These are phyloP conservation scores for Gambusia affinis DNA, from an alignment of 2,113 vertebrate genomes.

Conservation along the genomic window DNA sequence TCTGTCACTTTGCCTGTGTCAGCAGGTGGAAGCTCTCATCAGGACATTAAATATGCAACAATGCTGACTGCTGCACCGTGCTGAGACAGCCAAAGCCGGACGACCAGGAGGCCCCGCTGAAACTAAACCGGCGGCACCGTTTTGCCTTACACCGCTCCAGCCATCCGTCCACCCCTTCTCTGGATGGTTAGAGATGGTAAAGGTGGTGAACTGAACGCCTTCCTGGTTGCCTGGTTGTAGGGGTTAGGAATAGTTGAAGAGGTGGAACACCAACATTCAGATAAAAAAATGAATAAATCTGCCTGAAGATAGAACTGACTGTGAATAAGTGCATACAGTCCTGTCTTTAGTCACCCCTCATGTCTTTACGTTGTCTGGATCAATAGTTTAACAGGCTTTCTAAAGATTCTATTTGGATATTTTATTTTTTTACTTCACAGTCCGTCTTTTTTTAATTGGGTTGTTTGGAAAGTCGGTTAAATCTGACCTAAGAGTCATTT, in stretches of 20 bases:
- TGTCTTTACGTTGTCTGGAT: no score
- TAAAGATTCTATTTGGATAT: no score
- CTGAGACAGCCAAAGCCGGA: slow-evolving; percentile 86
- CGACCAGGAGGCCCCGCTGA: slow-evolving; percentile 62
- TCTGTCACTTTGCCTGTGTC: slow-evolving; percentile 99
- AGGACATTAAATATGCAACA: slow-evolving; percentile 99
- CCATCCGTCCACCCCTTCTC: neutral
- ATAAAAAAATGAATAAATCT: neutral
- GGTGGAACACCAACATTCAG: slow-evolving; percentile 45
- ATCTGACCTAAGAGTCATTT: no score
- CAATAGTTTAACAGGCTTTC: no score
- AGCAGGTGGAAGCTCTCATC: slow-evolving; percentile 97
- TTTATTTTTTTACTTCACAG: no score
- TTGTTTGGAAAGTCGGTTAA: no score
- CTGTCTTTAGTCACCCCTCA: no score
- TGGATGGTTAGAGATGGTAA: slow-evolving; percentile 6
- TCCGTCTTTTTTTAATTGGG: no score
- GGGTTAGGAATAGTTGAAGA: slow-evolving; percentile 57
- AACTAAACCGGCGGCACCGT: slow-evolving; percentile 46
- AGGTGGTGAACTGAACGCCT: neutral
- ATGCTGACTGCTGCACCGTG: slow-evolving; percentile 95
- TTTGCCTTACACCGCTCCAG: slow-evolving; percentile 15
- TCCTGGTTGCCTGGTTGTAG: slow-evolving; percentile 21
- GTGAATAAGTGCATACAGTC: no score
- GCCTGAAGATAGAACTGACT: no score